Percentiles rank a stretch among this genome's conserved stretches.
These are phyloP conservation scores for Menura novaehollandiae DNA, from an alignment of 2,113 vertebrate species.

Conservation along the genomic window DNA sequence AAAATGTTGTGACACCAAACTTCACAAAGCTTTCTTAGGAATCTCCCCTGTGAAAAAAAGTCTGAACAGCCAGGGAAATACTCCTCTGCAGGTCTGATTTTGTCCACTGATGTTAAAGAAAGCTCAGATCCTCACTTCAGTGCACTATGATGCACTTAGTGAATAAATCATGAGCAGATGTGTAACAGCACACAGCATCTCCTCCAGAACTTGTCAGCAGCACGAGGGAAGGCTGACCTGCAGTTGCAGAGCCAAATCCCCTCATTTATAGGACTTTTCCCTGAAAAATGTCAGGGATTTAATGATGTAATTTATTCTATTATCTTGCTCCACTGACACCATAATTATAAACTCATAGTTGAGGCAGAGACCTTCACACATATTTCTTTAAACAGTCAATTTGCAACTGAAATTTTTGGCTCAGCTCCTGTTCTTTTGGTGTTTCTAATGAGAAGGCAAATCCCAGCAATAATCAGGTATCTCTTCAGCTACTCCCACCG, in stretches of 20 bases:
- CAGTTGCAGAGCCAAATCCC: not conserved
- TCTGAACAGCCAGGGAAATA: not conserved
- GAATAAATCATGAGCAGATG: not conserved
- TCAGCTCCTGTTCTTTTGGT: not conserved
- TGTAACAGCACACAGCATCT: not conserved
- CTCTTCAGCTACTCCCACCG: not conserved
- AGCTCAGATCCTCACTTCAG: not conserved
- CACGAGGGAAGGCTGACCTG: not conserved
- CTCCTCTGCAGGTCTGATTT: not conserved
- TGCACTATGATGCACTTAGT: not conserved
- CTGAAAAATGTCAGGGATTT: not conserved
- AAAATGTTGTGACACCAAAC: not conserved
- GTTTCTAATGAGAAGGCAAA: slow-evolving; percentile 14
- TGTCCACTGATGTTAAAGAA: not conserved
- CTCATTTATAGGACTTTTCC: not conserved
- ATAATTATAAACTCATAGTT: not conserved
- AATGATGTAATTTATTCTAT: not conserved
- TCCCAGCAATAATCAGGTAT: not conserved
- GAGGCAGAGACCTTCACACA: not conserved
- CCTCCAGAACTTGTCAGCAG: not conserved
- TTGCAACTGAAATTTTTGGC: slow-evolving; percentile 5
- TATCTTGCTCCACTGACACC: not conserved
- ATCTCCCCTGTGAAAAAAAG: not conserved
- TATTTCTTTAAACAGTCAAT: slow-evolving; percentile 19
- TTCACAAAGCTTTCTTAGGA: not conserved